Evolutionary conservation across 92 coral and sea anemone species (phyloP).

Genomic region (Porites evermanni): DNA sequence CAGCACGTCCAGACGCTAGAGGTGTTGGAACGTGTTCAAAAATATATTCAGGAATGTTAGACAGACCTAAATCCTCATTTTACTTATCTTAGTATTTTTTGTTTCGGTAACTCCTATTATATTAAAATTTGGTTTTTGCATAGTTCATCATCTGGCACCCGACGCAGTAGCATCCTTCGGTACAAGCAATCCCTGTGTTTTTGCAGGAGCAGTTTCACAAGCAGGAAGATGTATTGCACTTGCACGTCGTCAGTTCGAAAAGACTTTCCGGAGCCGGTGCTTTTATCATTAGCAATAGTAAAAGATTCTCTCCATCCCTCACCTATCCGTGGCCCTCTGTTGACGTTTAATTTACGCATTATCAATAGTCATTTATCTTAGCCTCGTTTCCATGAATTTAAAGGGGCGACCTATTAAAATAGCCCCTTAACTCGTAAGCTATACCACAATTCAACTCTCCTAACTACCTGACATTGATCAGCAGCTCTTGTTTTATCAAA

Average conservation of each 20-base stretch:
- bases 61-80: no score
- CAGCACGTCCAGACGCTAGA: not conserved
- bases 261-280: slow-evolving; percentile 68
- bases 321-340: slow-evolving; percentile 74
- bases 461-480: no score
- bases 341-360: not conserved
- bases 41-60: no score
- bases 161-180: slow-evolving; percentile 65
- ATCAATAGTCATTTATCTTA: no score
- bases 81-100: no score
- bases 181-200: slow-evolving; percentile 46
- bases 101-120: no score
- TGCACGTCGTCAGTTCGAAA: slow-evolving; percentile 68
- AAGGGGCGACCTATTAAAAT: no score
- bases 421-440: no score
- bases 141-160: slow-evolving; percentile 55
- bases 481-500: no score
- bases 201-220: slow-evolving; percentile 55
- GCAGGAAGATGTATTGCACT: slow-evolving; percentile 57
- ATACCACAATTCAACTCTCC: no score
- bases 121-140: slow-evolving; percentile 33
- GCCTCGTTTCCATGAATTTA: no score
- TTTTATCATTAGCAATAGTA: slow-evolving; percentile 55
- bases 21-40: no score
- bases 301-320: slow-evolving; percentile 38